phyloP scores from a whole-genome alignment of 2,888 invertebrate species.

The Uropetala carovei region DNA sequence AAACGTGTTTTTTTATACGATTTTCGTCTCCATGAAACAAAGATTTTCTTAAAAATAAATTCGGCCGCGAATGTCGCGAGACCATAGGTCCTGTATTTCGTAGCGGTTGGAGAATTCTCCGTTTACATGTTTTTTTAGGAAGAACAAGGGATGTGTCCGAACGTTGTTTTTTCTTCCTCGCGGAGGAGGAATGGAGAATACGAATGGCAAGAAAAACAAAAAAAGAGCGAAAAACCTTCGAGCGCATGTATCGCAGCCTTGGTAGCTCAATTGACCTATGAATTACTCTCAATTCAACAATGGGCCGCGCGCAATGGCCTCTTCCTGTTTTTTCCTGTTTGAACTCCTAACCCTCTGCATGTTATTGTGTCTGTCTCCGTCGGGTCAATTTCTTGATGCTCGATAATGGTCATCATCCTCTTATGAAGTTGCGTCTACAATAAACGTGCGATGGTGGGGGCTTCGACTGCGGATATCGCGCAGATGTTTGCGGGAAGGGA shows the following conservation, averaged over 20 bases:
- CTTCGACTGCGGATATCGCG: background rate
- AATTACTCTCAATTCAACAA: background rate
- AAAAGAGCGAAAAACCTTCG: too few relatives aligned
- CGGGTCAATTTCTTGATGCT: background rate
- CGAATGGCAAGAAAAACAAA: too few relatives aligned
- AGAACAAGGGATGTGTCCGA: background rate
- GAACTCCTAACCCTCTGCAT: background rate
- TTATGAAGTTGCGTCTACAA: background rate
- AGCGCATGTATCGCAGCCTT: background rate
- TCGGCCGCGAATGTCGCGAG: background rate
- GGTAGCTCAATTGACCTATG: constrained; percentile 26
- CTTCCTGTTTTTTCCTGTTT: background rate
- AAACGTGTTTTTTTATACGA: background rate
- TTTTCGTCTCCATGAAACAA: background rate
- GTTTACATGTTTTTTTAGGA: background rate
- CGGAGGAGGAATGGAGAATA: too few relatives aligned
- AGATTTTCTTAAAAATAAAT: background rate
- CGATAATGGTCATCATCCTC: constrained; percentile 1
- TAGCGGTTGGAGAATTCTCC: too few relatives aligned
- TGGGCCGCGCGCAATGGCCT: background rate
- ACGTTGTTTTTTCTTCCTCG: too few relatives aligned
- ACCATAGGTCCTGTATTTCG: too few relatives aligned
- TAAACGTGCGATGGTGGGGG: background rate
- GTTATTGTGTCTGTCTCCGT: background rate
- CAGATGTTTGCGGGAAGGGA: background rate